phyloP scores from a whole-genome alignment of 2,113 vertebrate genomes.

The Colinus virginianus region DNA sequence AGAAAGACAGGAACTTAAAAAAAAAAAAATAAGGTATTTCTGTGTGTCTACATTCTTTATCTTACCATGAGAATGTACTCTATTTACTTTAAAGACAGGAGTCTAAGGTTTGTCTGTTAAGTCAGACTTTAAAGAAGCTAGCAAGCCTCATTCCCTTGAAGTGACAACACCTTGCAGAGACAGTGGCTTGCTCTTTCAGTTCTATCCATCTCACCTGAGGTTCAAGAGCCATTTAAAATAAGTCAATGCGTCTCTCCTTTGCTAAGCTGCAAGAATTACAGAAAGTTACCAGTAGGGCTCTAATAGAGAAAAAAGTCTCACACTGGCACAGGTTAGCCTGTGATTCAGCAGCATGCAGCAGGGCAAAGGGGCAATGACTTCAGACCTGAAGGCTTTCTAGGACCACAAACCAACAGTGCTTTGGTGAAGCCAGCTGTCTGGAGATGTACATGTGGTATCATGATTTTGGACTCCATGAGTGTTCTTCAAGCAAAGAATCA shows the following conservation, averaged over 20 bases:
- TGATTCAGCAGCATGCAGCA: not conserved
- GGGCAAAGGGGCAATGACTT: not conserved
- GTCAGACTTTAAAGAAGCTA: not conserved
- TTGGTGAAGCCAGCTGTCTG: not conserved
- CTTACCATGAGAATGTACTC: not conserved
- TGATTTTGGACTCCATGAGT: fast-evolving
- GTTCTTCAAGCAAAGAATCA: not conserved
- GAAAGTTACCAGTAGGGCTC: not conserved
- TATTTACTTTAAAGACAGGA: not conserved
- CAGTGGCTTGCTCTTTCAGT: not conserved
- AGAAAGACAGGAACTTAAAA: not conserved
- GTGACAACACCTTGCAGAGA: not conserved
- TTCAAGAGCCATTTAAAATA: not conserved
- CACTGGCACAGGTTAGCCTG: not conserved
- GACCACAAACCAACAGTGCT: not conserved
- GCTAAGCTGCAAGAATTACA: not conserved
- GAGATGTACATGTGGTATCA: not conserved
- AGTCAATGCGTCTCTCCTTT: not conserved
- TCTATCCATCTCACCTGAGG: not conserved
- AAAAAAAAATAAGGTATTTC: not conserved
- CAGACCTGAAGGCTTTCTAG: not conserved
- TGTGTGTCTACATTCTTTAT: not conserved
- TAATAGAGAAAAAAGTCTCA: not conserved
- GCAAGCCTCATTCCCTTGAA: not conserved
- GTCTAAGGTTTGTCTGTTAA: not conserved